Evolutionary conservation across 2,888 invertebrate species (phyloP), one percentile per base, ranked within the genome.

Genomic region (Drosophila anomelani): DNA sequence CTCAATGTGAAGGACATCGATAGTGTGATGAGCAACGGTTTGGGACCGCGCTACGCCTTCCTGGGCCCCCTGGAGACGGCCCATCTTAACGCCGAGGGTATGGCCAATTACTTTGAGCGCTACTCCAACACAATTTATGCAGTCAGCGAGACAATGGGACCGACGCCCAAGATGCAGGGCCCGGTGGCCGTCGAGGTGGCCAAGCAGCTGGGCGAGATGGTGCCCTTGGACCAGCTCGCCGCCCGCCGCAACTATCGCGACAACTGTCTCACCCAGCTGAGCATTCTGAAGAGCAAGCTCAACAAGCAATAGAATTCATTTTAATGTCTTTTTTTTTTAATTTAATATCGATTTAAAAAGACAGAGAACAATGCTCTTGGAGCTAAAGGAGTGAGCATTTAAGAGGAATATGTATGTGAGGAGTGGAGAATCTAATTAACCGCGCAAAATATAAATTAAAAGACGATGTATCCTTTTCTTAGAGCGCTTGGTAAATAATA

Each of bases 41-140:
- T 99, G 43, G 99, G 98, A 13, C 96, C 97, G 95, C 94, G 99
- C 55, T 99, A 99, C 91, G 98, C 98, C 9, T 99, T 99, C 93
- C 94, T 98, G 70, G 99, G 99, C 4, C 96, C 98, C 0, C 93
- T 98, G 76, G 98, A 98, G 93, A 98, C 98, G 0, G 97, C 97
- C 0, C 98, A 98, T 93, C 94, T 99, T 70, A 99, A 99, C 92
- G 98, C 98, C 13, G 97, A 97, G 93, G 98, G 98, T 93, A 94
- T 94, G 94, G 89, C 92, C 62, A 94, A 93, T 77, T 95, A 95
- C 71, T 94, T 94, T 67, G 95, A 95, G 84, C 93, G 95, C 92
- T 95, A 95, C 80, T 93, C 94, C 3, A 93, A 94, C 9, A 94
- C 94, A 6, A 95, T 95, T 55, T 89, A 94, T 88, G 93, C 90